Evolutionary conservation across 2,888 invertebrate genomes (phyloP).

Genomic region (Synergus itoensis): DNA sequence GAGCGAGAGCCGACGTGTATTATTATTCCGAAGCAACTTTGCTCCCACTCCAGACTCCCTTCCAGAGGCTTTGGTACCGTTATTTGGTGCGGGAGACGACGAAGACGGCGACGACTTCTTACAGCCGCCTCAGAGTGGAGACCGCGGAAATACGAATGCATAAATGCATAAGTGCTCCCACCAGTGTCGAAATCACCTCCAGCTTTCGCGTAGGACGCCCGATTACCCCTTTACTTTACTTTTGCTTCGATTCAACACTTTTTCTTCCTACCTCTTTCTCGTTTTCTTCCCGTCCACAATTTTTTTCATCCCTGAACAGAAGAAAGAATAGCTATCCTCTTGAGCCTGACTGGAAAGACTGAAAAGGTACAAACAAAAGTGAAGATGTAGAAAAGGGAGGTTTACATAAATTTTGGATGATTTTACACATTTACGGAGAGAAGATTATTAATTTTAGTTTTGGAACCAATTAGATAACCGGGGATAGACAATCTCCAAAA

Average conservation of each 20-base stretch:
- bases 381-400: conserved; percentile 35
- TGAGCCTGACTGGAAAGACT: conserved; percentile 3
- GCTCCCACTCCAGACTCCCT: conserved; percentile 63
- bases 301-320: conserved; percentile 53
- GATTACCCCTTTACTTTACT: conserved; percentile 49
- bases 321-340: conserved; percentile 60
- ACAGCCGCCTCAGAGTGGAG: conserved; percentile 63
- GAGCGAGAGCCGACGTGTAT: conserved; percentile 70
- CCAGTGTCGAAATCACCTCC: conserved; percentile 48
- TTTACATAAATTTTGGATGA: conserved; percentile 40
- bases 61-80: conserved; percentile 60
- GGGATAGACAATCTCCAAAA: neutral
- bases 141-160: conserved; percentile 77
- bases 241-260: conserved; percentile 50
- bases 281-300: conserved; percentile 45
- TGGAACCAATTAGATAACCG: no score
- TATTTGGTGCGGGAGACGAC: conserved; percentile 57
- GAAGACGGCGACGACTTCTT: conserved; percentile 67
- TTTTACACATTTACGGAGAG: conserved; percentile 34
- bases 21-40: conserved; percentile 77
- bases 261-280: conserved; percentile 44
- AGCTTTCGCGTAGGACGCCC: conserved; percentile 49
- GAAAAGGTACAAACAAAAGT: conserved; percentile 23
- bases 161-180: conserved; percentile 76
- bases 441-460: neutral